Evolutionary conservation across 2,113 vertebrate genomes (phyloP).

Genomic region (Sceloporus undulatus): DNA sequence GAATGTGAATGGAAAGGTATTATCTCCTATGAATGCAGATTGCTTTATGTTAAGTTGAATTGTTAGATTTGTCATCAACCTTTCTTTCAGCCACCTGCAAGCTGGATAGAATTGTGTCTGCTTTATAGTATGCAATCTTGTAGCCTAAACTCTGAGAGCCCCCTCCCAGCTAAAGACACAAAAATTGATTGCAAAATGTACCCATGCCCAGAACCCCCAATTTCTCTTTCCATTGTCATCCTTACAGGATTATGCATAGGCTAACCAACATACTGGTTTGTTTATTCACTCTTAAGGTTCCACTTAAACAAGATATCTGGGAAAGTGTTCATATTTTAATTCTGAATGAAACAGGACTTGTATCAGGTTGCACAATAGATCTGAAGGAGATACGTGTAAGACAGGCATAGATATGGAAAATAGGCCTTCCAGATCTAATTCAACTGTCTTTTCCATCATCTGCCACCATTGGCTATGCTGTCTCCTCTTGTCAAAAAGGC

Average conservation of each 20-base stretch:
- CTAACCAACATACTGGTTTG: background rate
- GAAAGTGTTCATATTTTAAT: background rate
- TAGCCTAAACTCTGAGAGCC: background rate
- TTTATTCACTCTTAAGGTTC: background rate
- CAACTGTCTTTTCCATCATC: no score
- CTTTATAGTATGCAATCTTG: background rate
- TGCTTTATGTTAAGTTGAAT: constrained; percentile 21
- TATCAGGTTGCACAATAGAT: background rate
- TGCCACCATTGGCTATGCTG: no score
- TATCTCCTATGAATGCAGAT: constrained; percentile 21
- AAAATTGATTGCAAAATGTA: constrained; percentile 12
- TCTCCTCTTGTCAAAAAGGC: no score
- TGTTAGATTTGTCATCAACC: constrained; percentile 32
- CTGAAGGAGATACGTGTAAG: background rate
- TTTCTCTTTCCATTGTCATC: background rate
- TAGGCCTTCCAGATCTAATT: no score
- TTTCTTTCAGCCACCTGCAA: constrained; percentile 23
- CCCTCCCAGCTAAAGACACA: background rate
- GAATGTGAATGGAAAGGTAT: constrained; percentile 23
- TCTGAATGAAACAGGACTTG: background rate
- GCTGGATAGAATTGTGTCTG: constrained; percentile 5
- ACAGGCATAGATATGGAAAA: no score
- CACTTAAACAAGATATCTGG: constrained; percentile 1
- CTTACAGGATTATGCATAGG: constrained; percentile 11
- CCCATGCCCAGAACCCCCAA: background rate